phyloP scores from a whole-genome alignment of 2,888 invertebrate genomes.

The Gnatocerus cornutus region DNA sequence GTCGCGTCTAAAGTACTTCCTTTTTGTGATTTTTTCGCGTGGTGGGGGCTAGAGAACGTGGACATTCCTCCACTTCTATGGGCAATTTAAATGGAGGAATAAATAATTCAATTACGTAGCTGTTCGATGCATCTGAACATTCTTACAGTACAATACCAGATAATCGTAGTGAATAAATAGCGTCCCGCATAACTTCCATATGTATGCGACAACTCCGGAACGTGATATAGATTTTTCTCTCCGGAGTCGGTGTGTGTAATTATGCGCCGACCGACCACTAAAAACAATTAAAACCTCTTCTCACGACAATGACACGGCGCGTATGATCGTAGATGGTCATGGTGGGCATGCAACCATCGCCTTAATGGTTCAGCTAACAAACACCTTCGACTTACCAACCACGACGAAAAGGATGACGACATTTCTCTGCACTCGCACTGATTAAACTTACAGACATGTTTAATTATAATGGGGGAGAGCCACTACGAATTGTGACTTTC shows the following conservation, averaged over 20 bases:
- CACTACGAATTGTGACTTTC: slow-evolving; percentile 38
- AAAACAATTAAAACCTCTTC: slow-evolving; percentile 63
- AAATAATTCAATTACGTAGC: slow-evolving; percentile 54
- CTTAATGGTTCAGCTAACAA: slow-evolving; percentile 60
- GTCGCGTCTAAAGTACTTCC: not conserved
- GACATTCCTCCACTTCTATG: slow-evolving; percentile 24
- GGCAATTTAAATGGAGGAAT: slow-evolving; percentile 51
- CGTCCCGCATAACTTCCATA: slow-evolving; percentile 42
- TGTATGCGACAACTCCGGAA: slow-evolving; percentile 55
- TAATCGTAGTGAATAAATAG: slow-evolving; percentile 51
- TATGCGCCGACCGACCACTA: slow-evolving; percentile 48
- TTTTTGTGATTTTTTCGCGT: not conserved
- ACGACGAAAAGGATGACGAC: slow-evolving; percentile 38
- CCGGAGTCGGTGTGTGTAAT: slow-evolving; percentile 38
- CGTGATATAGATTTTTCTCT: slow-evolving; percentile 61
- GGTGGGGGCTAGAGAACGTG: not conserved
- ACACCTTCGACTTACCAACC: slow-evolving; percentile 54
- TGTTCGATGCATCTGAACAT: slow-evolving; percentile 46
- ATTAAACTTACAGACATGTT: slow-evolving; percentile 41
- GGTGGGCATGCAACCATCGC: slow-evolving; percentile 61
- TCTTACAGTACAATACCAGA: slow-evolving; percentile 47
- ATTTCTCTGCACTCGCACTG: slow-evolving; percentile 32
- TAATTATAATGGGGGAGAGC: slow-evolving; percentile 45
- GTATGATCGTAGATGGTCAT: slow-evolving; percentile 61
- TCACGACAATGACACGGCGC: slow-evolving; percentile 64